A percentile compares a stretch with the other conserved stretches of the same genome.
Evolutionary conservation across 1,140 invertebrate genomes (phyloP).

Genomic region (Lepidurus apus): DNA sequence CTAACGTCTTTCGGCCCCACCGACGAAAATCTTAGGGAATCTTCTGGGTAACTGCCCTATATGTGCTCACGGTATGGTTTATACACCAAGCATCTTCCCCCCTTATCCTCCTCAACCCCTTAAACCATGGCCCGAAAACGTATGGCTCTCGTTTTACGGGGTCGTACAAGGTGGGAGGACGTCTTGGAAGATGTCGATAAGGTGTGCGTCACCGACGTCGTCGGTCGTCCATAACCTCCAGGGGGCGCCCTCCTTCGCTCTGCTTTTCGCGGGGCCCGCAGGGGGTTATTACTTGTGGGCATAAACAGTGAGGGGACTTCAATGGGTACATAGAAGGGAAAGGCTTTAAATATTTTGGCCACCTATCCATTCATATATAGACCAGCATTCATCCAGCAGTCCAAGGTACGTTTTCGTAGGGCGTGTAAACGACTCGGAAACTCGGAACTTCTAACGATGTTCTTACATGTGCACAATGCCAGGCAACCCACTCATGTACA

Average conservation of each 20-base stretch:
- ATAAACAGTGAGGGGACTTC: not conserved
- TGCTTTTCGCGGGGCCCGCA: not conserved
- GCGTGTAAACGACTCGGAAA: not conserved
- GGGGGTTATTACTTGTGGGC: slow-evolving; percentile 10
- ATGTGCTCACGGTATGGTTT: not conserved
- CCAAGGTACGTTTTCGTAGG: not conserved
- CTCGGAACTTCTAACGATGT: not conserved
- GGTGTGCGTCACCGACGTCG: slow-evolving; percentile 11
- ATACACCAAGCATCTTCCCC: not conserved
- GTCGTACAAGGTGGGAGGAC: not conserved
- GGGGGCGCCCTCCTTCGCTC: not conserved
- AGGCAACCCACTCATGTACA: not conserved
- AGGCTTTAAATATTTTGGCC: not conserved
- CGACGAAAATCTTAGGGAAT: not conserved
- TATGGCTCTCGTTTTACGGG: not conserved
- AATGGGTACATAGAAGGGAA: not conserved
- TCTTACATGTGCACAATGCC: not conserved
- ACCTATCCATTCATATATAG: not conserved
- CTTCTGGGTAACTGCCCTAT: not conserved
- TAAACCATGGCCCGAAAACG: not conserved
- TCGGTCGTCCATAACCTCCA: not conserved
- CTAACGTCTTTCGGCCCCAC: not conserved
- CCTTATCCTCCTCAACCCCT: not conserved
- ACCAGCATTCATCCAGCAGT: not conserved
- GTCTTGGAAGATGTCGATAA: slow-evolving; percentile 17